These are phyloP conservation scores for Phaetusa simplex DNA, from an alignment of 2,113 vertebrate genomes.

Conservation along the genomic window DNA sequence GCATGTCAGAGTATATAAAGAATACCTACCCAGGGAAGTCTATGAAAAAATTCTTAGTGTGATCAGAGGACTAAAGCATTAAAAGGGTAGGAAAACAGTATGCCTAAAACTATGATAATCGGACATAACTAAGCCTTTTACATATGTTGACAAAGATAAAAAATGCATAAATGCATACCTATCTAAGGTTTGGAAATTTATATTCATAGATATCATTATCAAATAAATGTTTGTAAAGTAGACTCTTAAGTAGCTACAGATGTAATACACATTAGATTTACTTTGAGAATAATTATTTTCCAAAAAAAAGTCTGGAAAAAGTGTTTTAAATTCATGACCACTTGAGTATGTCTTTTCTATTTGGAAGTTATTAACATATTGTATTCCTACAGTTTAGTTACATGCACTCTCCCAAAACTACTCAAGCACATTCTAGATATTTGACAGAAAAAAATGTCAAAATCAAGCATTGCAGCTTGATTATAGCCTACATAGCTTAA, in stretches of 20 bases:
- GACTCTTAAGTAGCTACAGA: background rate
- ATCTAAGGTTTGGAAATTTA: background rate
- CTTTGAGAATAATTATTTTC: background rate
- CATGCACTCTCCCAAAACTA: background rate
- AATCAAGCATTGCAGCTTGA: conserved; percentile 2
- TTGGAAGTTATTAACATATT: background rate
- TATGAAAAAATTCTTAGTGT: background rate
- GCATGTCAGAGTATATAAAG: background rate
- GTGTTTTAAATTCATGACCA: background rate
- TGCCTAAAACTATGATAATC: background rate
- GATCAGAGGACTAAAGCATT: background rate
- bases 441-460: conserved; percentile 1
- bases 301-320: background rate
- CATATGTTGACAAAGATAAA: background rate
- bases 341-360: background rate
- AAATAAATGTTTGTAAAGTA: background rate
- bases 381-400: background rate
- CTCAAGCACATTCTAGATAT: conserved; percentile 18
- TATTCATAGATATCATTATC: background rate
- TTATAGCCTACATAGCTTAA: conserved; percentile 29
- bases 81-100: background rate
- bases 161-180: background rate
- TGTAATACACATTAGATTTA: background rate
- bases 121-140: background rate
- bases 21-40: background rate